These are phyloP conservation scores for Dreissena polymorpha DNA, from an alignment of 1,140 invertebrate genomes.

Conservation along the genomic window DNA sequence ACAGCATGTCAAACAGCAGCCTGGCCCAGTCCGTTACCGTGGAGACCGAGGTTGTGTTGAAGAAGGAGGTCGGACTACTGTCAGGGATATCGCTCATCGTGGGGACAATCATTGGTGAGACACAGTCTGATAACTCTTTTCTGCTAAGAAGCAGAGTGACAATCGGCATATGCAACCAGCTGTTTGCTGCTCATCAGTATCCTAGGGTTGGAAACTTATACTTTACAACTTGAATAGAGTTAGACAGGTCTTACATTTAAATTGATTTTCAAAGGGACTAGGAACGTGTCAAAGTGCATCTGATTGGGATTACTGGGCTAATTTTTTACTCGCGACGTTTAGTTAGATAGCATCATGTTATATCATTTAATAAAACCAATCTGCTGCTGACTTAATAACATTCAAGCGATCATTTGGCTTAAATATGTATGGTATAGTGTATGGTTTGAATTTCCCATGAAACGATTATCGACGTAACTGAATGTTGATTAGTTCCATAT, in stretches of 20 bases:
- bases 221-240: neutral
- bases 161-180: too few relatives aligned
- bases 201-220: neutral
- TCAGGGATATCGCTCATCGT: slow-evolving; percentile 49
- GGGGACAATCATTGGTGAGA: slow-evolving; percentile 49
- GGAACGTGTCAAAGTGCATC: neutral
- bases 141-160: neutral
- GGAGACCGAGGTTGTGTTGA: slow-evolving; percentile 17
- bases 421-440: too few relatives aligned
- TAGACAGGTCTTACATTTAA: neutral
- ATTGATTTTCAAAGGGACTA: neutral
- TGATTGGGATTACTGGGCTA: too few relatives aligned
- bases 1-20: neutral
- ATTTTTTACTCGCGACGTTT: too few relatives aligned
- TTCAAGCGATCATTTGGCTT: too few relatives aligned
- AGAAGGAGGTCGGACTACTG: slow-evolving; percentile 50
- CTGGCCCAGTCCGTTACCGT: neutral
- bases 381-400: too few relatives aligned
- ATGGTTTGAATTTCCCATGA: too few relatives aligned
- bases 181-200: neutral
- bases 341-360: too few relatives aligned
- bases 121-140: neutral
- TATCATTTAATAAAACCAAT: too few relatives aligned
- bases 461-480: too few relatives aligned
- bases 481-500: too few relatives aligned